Evolutionary conservation across 2,888 invertebrate species (phyloP), one percentile per base, ranked within the genome.

Genomic region (Apoda limacodes): DNA sequence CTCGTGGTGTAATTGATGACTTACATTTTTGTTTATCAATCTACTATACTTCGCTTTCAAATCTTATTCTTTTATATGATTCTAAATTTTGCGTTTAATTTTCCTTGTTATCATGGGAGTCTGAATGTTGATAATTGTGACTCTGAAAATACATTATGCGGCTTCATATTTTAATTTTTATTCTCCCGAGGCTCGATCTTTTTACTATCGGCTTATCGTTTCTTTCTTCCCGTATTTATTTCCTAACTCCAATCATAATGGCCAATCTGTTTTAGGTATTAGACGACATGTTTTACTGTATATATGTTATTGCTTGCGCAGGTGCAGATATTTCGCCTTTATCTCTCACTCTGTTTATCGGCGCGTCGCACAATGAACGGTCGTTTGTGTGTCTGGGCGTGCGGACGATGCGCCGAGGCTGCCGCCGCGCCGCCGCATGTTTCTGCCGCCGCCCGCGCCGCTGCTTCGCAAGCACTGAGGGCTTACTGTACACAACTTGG

Each of bases 301-400:
- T 13, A 6, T 21, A 22, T 6, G 19, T 13, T 14, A 15, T 31
- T n/a, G 22, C n/a, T n/a, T n/a, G n/a, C n/a, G 6, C 43, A 83
- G 83, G 85, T 85, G 2, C 85, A 85, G 56, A 84, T 85, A 43
- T 71, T 88, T 48, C 83, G 88, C 26, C 87, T 95, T 45, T 86
- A 95, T 47, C 76, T 96, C 25, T 93, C 94, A 45, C 87, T 96
- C 76, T 93, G 94, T 1, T 88, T 95, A 45, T 91, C 92, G 0
- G 89, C 92, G 3, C 90, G 92, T 7, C 95, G 94, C 83, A 93
- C 93, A 12, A 84, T 95, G 52, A 95, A 95, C 64, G 94, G 95
- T 0, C 86, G 93, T 2, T 83, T 95, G 33, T 92, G 95, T 38
- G 93, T 94, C 56, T 89, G 93, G 64, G 88, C 93, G 37, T 84